These are phyloP conservation scores for Indicator indicator DNA, from an alignment of 2,113 vertebrate genomes.

Conservation along the genomic window DNA sequence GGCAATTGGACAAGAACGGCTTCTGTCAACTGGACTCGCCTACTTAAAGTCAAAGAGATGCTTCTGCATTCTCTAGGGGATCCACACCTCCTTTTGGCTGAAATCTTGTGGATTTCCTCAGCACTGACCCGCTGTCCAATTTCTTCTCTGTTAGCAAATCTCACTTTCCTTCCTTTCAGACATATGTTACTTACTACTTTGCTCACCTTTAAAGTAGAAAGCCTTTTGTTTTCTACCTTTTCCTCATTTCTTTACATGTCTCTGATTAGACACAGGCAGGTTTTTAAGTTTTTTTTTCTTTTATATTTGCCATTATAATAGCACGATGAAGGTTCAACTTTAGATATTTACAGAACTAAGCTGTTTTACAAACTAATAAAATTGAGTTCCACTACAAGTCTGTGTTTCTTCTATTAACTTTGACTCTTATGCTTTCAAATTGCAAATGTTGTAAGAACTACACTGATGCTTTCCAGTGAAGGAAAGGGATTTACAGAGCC, in stretches of 20 bases:
- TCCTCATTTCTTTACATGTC: not conserved
- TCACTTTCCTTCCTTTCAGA: not conserved
- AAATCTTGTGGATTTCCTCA: not conserved
- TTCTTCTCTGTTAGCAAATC: not conserved
- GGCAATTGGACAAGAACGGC: not conserved
- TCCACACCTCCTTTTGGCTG: not conserved
- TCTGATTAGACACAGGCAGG: not conserved
- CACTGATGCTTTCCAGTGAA: not conserved
- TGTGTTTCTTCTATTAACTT: not conserved
- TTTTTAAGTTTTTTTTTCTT: not conserved
- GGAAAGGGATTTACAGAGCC: not conserved
- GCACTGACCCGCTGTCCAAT: rapidly evolving
- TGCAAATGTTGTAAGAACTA: not conserved
- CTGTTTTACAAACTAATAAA: not conserved
- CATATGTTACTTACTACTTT: not conserved
- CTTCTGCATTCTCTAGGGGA: not conserved
- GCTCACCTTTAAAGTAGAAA: not conserved
- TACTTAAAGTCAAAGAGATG: not conserved
- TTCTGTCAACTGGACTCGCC: not conserved
- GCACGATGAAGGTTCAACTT: not conserved
- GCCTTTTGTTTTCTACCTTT: not conserved
- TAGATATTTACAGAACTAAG: not conserved
- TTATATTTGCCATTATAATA: not conserved
- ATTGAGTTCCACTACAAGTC: not conserved
- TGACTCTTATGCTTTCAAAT: not conserved